Evolutionary conservation across 2,888 invertebrate species (phyloP), one percentile per base, ranked within the genome.

Genomic region (Parascotia fuliginaria): DNA sequence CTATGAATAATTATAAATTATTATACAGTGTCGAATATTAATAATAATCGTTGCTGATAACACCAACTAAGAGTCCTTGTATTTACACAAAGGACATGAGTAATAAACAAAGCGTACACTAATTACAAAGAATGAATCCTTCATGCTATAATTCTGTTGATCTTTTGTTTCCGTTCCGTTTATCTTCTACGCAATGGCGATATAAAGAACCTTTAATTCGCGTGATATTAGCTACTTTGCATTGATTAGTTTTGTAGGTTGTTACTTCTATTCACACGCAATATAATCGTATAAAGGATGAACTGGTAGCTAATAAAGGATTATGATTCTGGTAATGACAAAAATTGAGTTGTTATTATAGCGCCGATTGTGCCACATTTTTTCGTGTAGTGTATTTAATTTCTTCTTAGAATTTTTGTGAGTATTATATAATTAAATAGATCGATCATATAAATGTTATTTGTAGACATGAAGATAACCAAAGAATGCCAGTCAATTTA

Each of bases 61-160:
- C n/a, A n/a, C n/a, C n/a, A n/a, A n/a, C n/a, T n/a, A n/a, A n/a
- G n/a, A n/a, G n/a, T n/a, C 9, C n/a, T 40, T 36, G 15, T 48
- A 29, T 55, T 45, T 15, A 16, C 34, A 60, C 65, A 61, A 61
- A 61, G 55, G 34, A 43, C 47, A n/a, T 0, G 41, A 47, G 9
- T 0, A 45, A 44, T 27, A n/a, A 48, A 48, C 47, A 46, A 58
- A 59, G 54, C 22, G 9, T 51, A 16, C 40, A 34, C 7, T 16
- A 6, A 11, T 19, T 13, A 42, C 14, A 63, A 48, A 24, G 39
- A 31, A 38, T 49, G n/a, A 42, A 6, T 46, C 33, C 34, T 45
- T 44, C 15, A 11, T 29, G 19, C 28, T 9, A 29, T n/a, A 39
- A 32, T 38, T 12, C 19, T 11, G 14, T 54, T 37, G 29, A 36